Evolutionary conservation across 2,797 vertebrate genomes (phyloP).

Genomic region (Chiroxiphia lanceolata): DNA sequence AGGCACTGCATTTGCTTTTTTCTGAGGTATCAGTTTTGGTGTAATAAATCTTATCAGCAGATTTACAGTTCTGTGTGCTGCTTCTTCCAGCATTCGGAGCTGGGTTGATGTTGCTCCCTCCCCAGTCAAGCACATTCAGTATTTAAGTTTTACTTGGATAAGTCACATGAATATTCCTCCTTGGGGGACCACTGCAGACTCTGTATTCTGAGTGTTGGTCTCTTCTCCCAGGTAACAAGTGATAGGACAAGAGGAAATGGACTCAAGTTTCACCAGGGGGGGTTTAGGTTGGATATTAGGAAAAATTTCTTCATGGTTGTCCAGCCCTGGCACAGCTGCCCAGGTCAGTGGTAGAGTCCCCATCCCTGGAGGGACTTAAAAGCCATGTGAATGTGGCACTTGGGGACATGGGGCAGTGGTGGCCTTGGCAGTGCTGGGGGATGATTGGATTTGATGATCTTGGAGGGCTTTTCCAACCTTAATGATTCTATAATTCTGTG

Average conservation of each 20-base stretch:
- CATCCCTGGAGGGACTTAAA: not conserved
- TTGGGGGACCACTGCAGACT: not conserved
- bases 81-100: not conserved
- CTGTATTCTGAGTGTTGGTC: not conserved
- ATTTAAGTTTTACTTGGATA: not conserved
- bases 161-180: not conserved
- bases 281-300: not conserved
- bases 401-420: accelerated
- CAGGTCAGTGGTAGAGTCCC: not conserved
- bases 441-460: accelerated
- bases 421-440: not conserved
- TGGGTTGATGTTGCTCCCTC: not conserved
- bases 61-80: not conserved
- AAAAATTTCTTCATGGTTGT: not conserved
- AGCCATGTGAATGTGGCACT: accelerated
- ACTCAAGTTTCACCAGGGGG: not conserved
- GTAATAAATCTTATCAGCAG: not conserved
- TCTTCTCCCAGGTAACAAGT: not conserved
- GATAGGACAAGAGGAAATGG: not conserved
- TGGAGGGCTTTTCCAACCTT: not conserved
- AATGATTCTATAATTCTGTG: not conserved
- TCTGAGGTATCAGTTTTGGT: not conserved
- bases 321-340: not conserved
- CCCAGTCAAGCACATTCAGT: not conserved
- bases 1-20: not conserved